Evolutionary conservation across 2,113 vertebrate species (phyloP).

Genomic region (Dicaeum eximium): DNA sequence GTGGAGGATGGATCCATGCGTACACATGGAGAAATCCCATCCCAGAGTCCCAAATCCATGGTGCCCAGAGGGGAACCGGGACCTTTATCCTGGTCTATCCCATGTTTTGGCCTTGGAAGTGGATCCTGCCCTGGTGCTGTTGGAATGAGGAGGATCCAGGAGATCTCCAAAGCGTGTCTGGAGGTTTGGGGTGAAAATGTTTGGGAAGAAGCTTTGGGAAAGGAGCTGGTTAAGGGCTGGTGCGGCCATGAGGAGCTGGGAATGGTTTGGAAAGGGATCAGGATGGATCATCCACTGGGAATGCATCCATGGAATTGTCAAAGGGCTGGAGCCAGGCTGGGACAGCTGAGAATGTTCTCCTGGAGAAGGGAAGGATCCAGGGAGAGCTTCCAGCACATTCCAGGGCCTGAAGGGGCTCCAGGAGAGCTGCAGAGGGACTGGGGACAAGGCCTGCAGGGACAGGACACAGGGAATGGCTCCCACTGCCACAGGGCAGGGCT

Average conservation of each 20-base stretch:
- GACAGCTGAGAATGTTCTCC: not conserved
- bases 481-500: not conserved
- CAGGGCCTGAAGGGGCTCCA: not conserved
- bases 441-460: not conserved
- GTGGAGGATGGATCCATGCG: not conserved
- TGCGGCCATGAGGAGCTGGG: fast-evolving
- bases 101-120: not conserved
- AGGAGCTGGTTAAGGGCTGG: not conserved
- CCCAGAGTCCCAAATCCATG: fast-evolving
- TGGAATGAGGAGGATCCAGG: not conserved
- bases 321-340: not conserved
- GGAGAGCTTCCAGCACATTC: not conserved
- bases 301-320: not conserved
- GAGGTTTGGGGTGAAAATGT: not conserved
- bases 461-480: not conserved
- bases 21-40: not conserved
- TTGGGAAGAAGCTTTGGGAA: not conserved
- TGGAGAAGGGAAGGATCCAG: not conserved
- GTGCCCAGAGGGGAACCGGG: not conserved
- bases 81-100: not conserved
- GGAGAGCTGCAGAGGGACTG: not conserved
- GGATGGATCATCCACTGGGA: not conserved
- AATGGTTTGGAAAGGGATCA: not conserved
- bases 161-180: fast-evolving
- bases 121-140: not conserved